These are phyloP conservation scores for Hyposoter dolosus DNA, from an alignment of 2,888 invertebrate species.

Conservation along the genomic window DNA sequence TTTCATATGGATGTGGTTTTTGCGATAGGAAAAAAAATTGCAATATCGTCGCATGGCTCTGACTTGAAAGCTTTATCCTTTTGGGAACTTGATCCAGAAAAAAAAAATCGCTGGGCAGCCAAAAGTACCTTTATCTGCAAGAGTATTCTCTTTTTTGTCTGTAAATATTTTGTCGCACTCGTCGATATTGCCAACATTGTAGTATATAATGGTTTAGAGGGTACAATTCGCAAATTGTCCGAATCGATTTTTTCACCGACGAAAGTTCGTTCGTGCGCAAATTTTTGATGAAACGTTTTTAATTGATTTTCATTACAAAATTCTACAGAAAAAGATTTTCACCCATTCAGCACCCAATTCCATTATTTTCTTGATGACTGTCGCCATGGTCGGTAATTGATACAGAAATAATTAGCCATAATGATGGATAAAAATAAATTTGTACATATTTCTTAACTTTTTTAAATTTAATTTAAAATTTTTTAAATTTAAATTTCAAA, in stretches of 20 bases:
- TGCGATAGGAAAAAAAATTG: neutral
- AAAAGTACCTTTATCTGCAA: neutral
- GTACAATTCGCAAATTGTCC: neutral
- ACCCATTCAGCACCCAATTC: neutral
- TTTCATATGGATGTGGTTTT: conserved; percentile 11
- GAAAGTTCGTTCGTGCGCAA: neutral
- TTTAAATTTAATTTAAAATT: too few relatives aligned
- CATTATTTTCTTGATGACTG: neutral
- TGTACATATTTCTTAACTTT: too few relatives aligned
- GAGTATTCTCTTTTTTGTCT: neutral
- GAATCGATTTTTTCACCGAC: neutral
- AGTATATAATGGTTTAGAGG: too few relatives aligned
- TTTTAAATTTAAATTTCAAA: too few relatives aligned
- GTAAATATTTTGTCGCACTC: neutral
- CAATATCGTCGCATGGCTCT: neutral
- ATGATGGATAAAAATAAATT: neutral
- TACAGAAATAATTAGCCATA: neutral
- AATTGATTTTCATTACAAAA: neutral
- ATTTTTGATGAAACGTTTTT: neutral
- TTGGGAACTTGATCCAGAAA: neutral
- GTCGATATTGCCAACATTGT: neutral
- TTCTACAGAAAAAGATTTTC: neutral
- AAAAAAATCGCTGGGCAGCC: neutral
- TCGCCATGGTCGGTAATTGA: neutral
- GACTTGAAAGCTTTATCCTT: neutral